Evolutionary conservation across 2,888 invertebrate genomes (phyloP).

Genomic region (Bedellia somnulentella): DNA sequence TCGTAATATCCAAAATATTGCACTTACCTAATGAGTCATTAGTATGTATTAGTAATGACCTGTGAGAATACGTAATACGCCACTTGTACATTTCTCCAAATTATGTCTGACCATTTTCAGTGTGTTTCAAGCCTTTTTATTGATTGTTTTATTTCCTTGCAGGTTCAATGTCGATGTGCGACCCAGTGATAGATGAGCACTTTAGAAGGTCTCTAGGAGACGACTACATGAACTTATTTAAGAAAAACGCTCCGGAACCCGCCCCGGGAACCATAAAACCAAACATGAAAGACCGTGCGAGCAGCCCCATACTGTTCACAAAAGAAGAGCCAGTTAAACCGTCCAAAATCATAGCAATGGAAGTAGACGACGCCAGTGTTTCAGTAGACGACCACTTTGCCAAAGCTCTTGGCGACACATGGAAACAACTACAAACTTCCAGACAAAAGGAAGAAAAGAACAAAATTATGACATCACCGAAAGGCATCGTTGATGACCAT

Average conservation of each 20-base stretch:
- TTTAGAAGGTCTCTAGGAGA: slow-evolving; percentile 89
- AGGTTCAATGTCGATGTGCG: slow-evolving; percentile 78
- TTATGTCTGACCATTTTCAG: too few species aligned
- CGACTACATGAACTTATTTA: slow-evolving; percentile 72
- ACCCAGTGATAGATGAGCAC: slow-evolving; percentile 93
- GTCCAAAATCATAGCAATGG: slow-evolving; percentile 53
- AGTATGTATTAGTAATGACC: too few species aligned
- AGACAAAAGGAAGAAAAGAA: slow-evolving; percentile 40
- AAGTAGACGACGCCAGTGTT: slow-evolving; percentile 60
- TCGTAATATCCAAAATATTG: too few species aligned
- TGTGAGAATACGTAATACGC: too few species aligned
- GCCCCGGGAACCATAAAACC: slow-evolving; percentile 31
- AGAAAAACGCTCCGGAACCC: slow-evolving; percentile 44
- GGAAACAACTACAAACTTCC: slow-evolving; percentile 72
- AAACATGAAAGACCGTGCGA: slow-evolving; percentile 49
- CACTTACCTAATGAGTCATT: too few species aligned
- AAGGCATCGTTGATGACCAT: slow-evolving; percentile 77
- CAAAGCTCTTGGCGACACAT: slow-evolving; percentile 84
- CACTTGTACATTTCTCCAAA: too few species aligned
- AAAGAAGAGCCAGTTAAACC: slow-evolving; percentile 33
- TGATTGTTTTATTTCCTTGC: too few species aligned
- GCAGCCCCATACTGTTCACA: slow-evolving; percentile 50
- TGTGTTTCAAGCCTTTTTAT: too few species aligned
- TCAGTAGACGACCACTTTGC: slow-evolving; percentile 92
- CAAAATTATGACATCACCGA: slow-evolving; percentile 23